Evolutionary conservation across 2,888 invertebrate genomes (phyloP).

Genomic region (Cotesia congregata): DNA sequence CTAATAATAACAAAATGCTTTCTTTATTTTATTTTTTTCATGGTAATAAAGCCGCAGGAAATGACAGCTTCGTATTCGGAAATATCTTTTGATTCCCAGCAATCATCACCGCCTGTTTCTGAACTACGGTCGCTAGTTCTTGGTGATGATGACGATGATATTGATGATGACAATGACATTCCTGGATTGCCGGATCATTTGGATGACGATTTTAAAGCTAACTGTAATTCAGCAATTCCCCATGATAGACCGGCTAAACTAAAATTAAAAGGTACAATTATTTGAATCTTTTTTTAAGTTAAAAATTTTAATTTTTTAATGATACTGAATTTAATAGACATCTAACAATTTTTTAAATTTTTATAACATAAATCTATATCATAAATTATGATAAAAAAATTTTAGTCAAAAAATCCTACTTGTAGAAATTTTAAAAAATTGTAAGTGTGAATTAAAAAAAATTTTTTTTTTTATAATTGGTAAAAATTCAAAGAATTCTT

Average conservation of each 20-base stretch:
- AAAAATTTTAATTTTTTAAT: too few species aligned
- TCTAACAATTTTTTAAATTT: too few species aligned
- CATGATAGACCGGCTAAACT: conserved; percentile 61
- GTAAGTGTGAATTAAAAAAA: too few species aligned
- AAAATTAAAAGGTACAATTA: conserved; percentile 51
- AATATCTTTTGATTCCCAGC: conserved; percentile 81
- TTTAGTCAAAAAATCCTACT: too few species aligned
- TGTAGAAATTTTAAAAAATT: too few species aligned
- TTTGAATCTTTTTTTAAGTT: too few species aligned
- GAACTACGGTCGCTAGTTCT: conserved; percentile 62
- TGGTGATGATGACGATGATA: conserved; percentile 64
- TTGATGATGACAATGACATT: conserved; percentile 51
- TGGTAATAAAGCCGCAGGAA: conserved; percentile 66
- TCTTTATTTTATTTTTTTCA: conserved; percentile 23
- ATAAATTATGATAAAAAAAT: too few species aligned
- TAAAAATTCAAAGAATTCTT: too few species aligned
- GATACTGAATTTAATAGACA: too few species aligned
- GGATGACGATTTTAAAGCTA: conserved; percentile 26
- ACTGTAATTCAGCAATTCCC: conserved; percentile 57
- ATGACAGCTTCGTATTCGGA: conserved; percentile 87
- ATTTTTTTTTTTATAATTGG: too few species aligned
- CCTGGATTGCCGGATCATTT: not conserved
- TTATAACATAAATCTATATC: too few species aligned
- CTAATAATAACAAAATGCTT: not conserved
- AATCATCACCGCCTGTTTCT: conserved; percentile 71